Evolutionary conservation across 2,113 vertebrate species (phyloP), one percentile per base, ranked within the genome.

Genomic region (Nematolebias whitei): DNA sequence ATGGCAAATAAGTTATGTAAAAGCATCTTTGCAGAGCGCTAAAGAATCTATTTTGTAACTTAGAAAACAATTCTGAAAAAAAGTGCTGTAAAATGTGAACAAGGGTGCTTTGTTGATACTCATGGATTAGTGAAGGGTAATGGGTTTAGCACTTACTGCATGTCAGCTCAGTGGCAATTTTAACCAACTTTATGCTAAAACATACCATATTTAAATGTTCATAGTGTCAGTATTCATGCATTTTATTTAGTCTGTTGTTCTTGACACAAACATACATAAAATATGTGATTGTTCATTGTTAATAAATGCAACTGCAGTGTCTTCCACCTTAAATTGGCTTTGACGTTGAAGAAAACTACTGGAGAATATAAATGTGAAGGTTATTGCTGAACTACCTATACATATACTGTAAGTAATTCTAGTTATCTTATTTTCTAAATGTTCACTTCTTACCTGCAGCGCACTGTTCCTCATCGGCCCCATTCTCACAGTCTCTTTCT

Each of bases 401-500:
- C 9, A 13, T 39, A 10, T 41, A 41, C 5, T 52, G 12, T 12
- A 57, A 12, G 22, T 24, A 4, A 2, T 20, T 56, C 38, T n/a
- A 22, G 16, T 24, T 22, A 4, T 2, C 1, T 4, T 13, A 9
- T 22, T 26, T 50, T 39, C 29, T 26, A 1, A 24, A 26, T 16
- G 43, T 14, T 24, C 24, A 29, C 4, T 23, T 16, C 95, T 90
- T 76, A 99, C 97, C 93, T 79, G 94, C 93, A n/a, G 93, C 91
- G 43, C 97, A 99, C 76, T 94, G 94, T 38, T 94, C 94, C 79
- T 98, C 97, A 0, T 99, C 97, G 0, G 92, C 89, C 16, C 97
- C 96, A 0, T 93, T 97, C 85, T 97, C 96, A 58, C 97, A 99
- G 62, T 99, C 96, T 83, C 90, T 92, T 88, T 99, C 95, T 0